A percentile compares a stretch with the other conserved stretches of the same genome.
These are phyloP conservation scores for Cryptotis parvus DNA, from an alignment of 2,113 vertebrate genomes.

Conservation along the genomic window DNA sequence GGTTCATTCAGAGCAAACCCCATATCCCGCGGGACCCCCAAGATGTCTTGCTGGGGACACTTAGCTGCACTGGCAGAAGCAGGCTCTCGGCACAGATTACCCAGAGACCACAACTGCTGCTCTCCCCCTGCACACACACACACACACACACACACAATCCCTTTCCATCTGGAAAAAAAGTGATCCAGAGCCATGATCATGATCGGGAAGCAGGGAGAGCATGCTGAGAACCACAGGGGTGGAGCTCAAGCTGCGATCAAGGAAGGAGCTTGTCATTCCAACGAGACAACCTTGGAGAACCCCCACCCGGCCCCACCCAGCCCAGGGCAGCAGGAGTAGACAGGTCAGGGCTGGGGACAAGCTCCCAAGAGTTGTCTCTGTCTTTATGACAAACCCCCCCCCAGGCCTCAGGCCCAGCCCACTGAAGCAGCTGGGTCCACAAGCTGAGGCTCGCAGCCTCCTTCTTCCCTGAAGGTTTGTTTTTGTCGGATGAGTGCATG, in stretches of 20 bases:
- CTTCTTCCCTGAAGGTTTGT: conserved; percentile 60
- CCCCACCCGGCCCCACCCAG: too few relatives aligned
- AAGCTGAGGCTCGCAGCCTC: neutral
- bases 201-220: neutral
- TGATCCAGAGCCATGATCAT: neutral
- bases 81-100: neutral
- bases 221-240: neutral
- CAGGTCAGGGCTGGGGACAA: neutral
- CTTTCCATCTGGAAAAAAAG: neutral
- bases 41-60: neutral
- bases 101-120: too few relatives aligned
- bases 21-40: neutral
- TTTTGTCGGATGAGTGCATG: conserved; percentile 9
- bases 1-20: neutral
- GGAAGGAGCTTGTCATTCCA: neutral
- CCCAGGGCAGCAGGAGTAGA: neutral
- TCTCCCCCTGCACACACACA: neutral
- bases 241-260: neutral
- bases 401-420: neutral
- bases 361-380: neutral
- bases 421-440: conserved; percentile 43
- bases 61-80: neutral
- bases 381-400: too few relatives aligned
- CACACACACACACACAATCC: rapidly evolving
- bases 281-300: neutral